Evolutionary conservation across 2,113 vertebrate species (phyloP), one percentile per base, ranked within the genome.

Genomic region (Ictidomys tridecemlineatus): DNA sequence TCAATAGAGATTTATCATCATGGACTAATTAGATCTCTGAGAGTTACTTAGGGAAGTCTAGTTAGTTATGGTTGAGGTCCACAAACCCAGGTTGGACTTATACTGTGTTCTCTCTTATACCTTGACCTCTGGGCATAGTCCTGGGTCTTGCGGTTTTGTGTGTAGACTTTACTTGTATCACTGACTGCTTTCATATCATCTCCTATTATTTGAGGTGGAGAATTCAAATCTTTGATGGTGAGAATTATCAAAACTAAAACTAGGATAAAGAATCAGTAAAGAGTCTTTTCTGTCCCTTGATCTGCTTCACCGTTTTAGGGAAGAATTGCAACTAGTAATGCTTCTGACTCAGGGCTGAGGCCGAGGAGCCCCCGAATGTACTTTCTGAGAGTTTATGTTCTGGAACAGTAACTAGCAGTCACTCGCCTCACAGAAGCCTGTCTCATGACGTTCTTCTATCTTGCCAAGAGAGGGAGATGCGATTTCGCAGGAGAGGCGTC

Each of bases 381-480:
- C 10, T 58, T n/a, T 13, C 8, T 7, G 9, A 24, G 18, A 67
- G 34, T 11, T 11, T 13, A 22, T 3, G 2, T 58, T 84, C 83
- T 51, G 13, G 2, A 61, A 12, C 1, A 6, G 14, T 1, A 7
- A 13, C 11, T 28, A 39, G 22, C 1, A 1, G 8, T 6, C 1
- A 22, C 32, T 32, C 37, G 18, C 20, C 34, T 85, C n/a, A 0
- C 22, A 0, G 2, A 5, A 30, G 37, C 22, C 2, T 0, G 2
- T n/a, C 74, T 48, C 56, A 30, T 12, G 16, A 22, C 4, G 65
- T 70, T 1, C 30, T 26, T 28, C 3, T 7, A 32, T 34, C 37
- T 37, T 20, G 77, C 77, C 96, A 53, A 28, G 22, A 97, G 98
- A 89, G 96, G 96, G 97, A 72, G 94, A 72, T 67, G 8, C 13